Evolutionary conservation across 2,113 vertebrate species (phyloP).

Genomic region (Psammodynastes pulverulentus): DNA sequence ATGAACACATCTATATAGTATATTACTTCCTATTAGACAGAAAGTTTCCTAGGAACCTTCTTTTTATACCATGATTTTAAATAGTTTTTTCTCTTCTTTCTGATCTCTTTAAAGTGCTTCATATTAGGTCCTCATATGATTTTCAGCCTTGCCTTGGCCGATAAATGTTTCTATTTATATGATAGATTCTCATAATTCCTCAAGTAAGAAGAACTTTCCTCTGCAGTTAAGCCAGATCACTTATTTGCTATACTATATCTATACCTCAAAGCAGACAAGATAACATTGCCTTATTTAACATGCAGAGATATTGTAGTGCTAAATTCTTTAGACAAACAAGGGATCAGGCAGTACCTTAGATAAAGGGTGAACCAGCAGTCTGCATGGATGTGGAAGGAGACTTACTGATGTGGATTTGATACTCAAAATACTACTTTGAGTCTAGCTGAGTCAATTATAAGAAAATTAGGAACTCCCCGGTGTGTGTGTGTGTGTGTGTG

Average conservation of each 20-base stretch:
- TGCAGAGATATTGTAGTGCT: neutral
- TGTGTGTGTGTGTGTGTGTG: neutral
- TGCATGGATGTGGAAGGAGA: neutral
- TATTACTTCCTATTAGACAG: neutral
- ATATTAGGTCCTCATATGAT: neutral
- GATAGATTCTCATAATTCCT: neutral
- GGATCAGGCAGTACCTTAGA: neutral
- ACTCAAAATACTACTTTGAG: neutral
- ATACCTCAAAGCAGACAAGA: neutral
- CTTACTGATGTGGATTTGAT: neutral
- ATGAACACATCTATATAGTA: neutral
- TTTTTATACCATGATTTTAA: neutral
- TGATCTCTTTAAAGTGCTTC: neutral
- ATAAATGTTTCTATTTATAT: neutral
- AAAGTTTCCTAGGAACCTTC: neutral
- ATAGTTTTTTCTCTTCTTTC: neutral
- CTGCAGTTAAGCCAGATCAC: neutral
- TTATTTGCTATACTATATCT: neutral
- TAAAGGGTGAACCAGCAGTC: neutral
- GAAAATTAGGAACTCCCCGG: slow-evolving; percentile 12
- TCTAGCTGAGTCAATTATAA: neutral
- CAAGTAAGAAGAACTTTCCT: neutral
- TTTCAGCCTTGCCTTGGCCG: neutral
- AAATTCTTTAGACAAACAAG: neutral
- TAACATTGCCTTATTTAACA: neutral